phyloP scores from a whole-genome alignment of 2,888 invertebrate species.

The Stenoptilia bipunctidactyla region DNA sequence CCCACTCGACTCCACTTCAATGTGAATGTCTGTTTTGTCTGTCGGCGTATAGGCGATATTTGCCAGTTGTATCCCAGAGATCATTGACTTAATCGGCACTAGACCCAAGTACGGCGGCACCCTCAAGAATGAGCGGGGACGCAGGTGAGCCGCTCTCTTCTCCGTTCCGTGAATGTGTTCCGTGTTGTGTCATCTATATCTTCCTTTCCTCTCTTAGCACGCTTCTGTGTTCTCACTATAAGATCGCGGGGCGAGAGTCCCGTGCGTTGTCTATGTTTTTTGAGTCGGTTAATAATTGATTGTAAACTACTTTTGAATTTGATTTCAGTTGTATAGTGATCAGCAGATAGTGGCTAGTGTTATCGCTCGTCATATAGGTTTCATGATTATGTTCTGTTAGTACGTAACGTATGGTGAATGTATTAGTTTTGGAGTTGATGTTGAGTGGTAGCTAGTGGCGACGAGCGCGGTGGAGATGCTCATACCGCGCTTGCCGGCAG shows the following conservation, averaged over 20 bases:
- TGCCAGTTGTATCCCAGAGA: slow-evolving; percentile 99
- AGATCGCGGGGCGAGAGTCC: slow-evolving; percentile 66
- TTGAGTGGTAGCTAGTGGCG: slow-evolving; percentile 68
- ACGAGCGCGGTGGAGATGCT: slow-evolving; percentile 22
- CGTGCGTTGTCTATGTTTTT: slow-evolving; percentile 64
- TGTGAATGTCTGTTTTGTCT: slow-evolving; percentile 75
- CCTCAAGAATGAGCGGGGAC: slow-evolving; percentile 99
- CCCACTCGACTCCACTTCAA: slow-evolving; percentile 44
- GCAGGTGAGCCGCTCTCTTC: slow-evolving; percentile 93
- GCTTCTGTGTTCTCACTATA: slow-evolving; percentile 73
- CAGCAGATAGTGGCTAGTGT: slow-evolving; percentile 71
- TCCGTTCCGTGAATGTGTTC: slow-evolving; percentile 73
- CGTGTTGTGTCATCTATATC: slow-evolving; percentile 69
- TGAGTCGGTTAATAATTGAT: slow-evolving; percentile 66
- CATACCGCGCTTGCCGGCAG: slow-evolving; percentile 39
- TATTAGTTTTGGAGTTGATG: slow-evolving; percentile 67
- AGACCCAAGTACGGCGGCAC: slow-evolving; percentile 99
- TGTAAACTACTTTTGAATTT: slow-evolving; percentile 65
- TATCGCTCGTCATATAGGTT: slow-evolving; percentile 69
- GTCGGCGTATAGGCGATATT: slow-evolving; percentile 95
- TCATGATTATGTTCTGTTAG: slow-evolving; percentile 68
- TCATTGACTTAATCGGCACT: slow-evolving; percentile 99
- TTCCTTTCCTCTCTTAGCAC: slow-evolving; percentile 72
- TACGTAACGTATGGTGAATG: slow-evolving; percentile 49
- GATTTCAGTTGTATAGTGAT: slow-evolving; percentile 66